These are phyloP conservation scores for Cyphomyrmex costatus DNA, from an alignment of 1,140 invertebrate species.

Conservation along the genomic window DNA sequence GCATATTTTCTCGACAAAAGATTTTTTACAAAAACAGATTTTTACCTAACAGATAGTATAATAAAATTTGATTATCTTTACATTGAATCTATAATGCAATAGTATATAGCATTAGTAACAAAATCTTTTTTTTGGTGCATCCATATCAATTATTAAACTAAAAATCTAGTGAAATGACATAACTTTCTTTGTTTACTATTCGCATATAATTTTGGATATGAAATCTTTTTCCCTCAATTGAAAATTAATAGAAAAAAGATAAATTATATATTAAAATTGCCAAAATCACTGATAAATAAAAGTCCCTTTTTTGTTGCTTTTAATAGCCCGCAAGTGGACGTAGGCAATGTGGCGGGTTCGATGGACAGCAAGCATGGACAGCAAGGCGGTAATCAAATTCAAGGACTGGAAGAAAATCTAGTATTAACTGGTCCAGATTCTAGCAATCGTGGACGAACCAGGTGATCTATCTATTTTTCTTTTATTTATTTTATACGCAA, in stretches of 20 bases:
- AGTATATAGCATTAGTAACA: background rate
- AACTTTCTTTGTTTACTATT: background rate
- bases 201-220: slow-evolving; percentile 3
- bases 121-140: background rate
- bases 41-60: too few species aligned
- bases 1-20: too few species aligned
- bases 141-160: background rate
- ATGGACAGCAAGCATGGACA: slow-evolving; percentile 71
- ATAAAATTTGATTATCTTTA: too few species aligned
- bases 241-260: background rate
- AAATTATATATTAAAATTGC: background rate
- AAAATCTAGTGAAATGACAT: slow-evolving; percentile 9
- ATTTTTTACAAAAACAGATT: too few species aligned
- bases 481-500: background rate
- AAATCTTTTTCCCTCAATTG: too few species aligned
- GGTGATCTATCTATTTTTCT: slow-evolving; percentile 66
- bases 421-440: slow-evolving; percentile 71
- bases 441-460: slow-evolving; percentile 72
- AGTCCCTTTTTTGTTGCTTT: slow-evolving; percentile 44
- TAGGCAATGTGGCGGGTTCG: slow-evolving; percentile 63
- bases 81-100: too few species aligned
- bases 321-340: slow-evolving; percentile 77
- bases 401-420: slow-evolving; percentile 68
- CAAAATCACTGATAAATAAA: background rate
- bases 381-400: slow-evolving; percentile 68